A percentile compares a stretch with the other conserved stretches of the same genome.
Conservation (phyloP, 1,140 invertebrate species). For the Lepidurus apus region DNA sequence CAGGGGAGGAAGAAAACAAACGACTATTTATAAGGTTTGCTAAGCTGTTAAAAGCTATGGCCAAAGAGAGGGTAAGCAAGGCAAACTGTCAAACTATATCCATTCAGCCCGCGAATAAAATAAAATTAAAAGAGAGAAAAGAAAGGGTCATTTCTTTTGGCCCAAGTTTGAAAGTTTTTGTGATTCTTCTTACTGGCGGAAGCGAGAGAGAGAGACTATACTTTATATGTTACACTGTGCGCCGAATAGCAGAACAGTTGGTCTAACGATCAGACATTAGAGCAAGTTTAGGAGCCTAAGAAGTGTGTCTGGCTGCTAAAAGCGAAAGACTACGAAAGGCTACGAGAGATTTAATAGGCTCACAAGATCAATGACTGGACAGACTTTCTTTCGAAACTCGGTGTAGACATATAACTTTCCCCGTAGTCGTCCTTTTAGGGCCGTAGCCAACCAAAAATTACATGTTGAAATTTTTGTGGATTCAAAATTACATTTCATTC, state of each 20-base stretch:
- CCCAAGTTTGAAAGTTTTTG: background rate
- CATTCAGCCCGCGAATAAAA: background rate
- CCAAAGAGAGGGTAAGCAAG: background rate
- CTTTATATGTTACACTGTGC: background rate
- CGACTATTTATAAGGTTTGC: slow-evolving; percentile 9
- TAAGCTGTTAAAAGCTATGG: background rate
- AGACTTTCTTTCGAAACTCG: background rate
- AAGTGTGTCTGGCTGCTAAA: slow-evolving; percentile 14
- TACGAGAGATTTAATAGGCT: background rate
- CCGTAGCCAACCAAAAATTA: background rate
- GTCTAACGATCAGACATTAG: background rate
- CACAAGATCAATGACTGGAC: background rate
- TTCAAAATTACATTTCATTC: too few species aligned
- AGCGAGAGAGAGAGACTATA: background rate
- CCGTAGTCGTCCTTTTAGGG: background rate
- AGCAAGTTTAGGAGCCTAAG: background rate
- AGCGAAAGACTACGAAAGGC: background rate
- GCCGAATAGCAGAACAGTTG: background rate
- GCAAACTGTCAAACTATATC: background rate
- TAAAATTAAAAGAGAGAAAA: background rate
- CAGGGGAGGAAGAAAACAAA: background rate
- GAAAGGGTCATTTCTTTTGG: background rate
- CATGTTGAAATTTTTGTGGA: too few species aligned
- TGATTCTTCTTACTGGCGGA: background rate
- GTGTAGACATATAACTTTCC: background rate